Percentiles rank a stretch among this genome's conserved stretches.
These are phyloP conservation scores for Dasypogon diadema DNA, from an alignment of 2,888 invertebrate genomes.

Conservation along the genomic window DNA sequence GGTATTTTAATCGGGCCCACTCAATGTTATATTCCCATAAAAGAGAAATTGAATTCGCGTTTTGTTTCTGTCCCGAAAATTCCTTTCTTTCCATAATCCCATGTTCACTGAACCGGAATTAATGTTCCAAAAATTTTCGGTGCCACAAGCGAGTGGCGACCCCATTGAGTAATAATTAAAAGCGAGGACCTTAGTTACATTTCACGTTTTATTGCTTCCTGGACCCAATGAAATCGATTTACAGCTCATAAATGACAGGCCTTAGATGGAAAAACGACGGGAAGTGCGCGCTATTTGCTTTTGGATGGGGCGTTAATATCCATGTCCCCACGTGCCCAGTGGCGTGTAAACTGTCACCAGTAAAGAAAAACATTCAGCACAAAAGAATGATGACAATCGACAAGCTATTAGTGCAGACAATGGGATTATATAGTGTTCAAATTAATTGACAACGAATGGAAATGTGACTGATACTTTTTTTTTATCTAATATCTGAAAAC, in stretches of 20 bases:
- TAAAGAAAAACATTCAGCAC: conserved; percentile 21
- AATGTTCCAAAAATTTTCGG: conserved; percentile 22
- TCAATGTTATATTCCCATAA: conserved; percentile 9
- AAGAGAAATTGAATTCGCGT: conserved; percentile 28
- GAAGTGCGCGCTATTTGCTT: conserved; percentile 39
- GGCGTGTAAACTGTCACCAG: conserved; percentile 47
- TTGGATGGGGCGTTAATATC: conserved; percentile 29
- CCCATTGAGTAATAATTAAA: conserved; percentile 38
- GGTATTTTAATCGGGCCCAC: background rate
- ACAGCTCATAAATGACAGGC: background rate
- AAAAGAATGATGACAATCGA: conserved; percentile 26
- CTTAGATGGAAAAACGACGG: background rate
- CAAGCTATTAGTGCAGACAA: conserved; percentile 36
- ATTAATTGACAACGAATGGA: background rate
- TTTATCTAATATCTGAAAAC: background rate
- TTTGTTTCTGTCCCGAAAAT: conserved; percentile 5
- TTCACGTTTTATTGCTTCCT: conserved; percentile 38
- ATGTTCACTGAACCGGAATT: conserved; percentile 23
- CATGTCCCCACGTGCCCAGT: conserved; percentile 41
- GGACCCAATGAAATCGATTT: conserved; percentile 34
- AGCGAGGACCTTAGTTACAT: conserved; percentile 3
- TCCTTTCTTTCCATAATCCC: conserved; percentile 16
- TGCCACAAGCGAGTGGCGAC: conserved; percentile 1
- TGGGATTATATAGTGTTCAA: conserved; percentile 21
- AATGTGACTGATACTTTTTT: conserved; percentile 14